Conservation (phyloP, 1,140 invertebrate species). For the Alviniconcha marisindica region DNA sequence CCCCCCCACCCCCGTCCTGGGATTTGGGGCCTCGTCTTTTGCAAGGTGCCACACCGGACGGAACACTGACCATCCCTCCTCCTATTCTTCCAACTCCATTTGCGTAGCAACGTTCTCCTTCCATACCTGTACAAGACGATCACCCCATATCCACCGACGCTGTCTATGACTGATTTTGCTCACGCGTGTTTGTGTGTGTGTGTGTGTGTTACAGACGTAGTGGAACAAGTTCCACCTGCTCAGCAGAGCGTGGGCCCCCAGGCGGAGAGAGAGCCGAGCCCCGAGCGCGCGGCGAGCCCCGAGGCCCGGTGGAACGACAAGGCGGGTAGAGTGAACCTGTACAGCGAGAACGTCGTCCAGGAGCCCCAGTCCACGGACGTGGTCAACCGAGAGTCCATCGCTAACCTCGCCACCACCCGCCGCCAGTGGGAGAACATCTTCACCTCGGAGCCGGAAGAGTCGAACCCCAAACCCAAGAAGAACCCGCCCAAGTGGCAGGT, state of each 20-base stretch:
- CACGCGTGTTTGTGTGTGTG: too few relatives aligned
- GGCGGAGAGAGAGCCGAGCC: not conserved
- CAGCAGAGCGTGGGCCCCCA: not conserved
- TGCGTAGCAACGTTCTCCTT: too few relatives aligned
- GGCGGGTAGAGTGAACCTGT: conserved; percentile 58
- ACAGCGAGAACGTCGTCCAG: conserved; percentile 68
- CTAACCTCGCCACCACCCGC: conserved; percentile 60
- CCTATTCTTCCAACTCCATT: too few relatives aligned
- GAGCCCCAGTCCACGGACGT: conserved; percentile 66
- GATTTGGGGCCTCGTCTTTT: too few relatives aligned
- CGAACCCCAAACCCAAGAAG: conserved; percentile 36
- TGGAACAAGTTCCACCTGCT: not conserved
- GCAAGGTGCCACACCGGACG: too few relatives aligned
- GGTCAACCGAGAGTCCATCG: conserved; percentile 69
- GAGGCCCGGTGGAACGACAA: conserved; percentile 58
- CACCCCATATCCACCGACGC: too few relatives aligned
- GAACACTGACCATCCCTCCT: too few relatives aligned
- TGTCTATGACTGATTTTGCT: too few relatives aligned
- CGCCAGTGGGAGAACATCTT: conserved; percentile 69
- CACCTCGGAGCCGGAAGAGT: conserved; percentile 32
- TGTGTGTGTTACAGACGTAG: not conserved
- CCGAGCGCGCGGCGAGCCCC: conserved; percentile 23
- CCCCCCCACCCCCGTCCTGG: too few relatives aligned
- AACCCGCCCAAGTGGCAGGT: conserved; percentile 62
- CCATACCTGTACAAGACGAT: too few relatives aligned